Conservation (phyloP, 2,797 vertebrate genomes). For the Somateria mollissima region DNA sequence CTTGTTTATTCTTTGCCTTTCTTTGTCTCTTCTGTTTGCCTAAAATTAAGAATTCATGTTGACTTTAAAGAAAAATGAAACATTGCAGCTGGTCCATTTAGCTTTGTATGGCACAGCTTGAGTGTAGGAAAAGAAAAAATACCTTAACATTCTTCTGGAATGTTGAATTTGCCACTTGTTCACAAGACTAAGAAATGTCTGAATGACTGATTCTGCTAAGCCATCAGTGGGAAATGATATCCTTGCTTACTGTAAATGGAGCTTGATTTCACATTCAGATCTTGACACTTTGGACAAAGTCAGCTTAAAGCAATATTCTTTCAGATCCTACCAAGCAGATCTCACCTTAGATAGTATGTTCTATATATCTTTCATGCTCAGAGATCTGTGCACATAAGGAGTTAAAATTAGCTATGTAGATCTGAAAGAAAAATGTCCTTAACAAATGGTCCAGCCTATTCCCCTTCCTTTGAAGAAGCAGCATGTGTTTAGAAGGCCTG, state of each 20-base stretch:
- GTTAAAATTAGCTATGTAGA: constrained; percentile 32
- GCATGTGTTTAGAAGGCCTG: not conserved
- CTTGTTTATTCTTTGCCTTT: not conserved
- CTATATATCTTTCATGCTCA: constrained; percentile 23
- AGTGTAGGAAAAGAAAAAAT: not conserved
- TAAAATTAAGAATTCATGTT: not conserved
- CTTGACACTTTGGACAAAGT: not conserved
- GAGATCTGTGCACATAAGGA: not conserved
- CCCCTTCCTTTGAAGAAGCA: not conserved
- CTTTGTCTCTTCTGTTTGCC: not conserved
- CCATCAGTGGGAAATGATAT: not conserved
- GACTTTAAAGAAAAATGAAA: not conserved
- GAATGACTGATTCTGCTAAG: not conserved
- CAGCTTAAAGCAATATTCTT: constrained; percentile 23
- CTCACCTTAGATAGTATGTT: constrained; percentile 26
- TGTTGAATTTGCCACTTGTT: not conserved
- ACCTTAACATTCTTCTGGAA: not conserved
- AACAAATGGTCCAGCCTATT: not conserved
- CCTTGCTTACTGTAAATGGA: not conserved
- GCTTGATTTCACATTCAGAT: not conserved
- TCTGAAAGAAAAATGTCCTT: constrained; percentile 45
- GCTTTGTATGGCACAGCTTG: not conserved
- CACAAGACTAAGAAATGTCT: not conserved
- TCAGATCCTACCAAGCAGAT: constrained; percentile 9
- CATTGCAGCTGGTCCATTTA: not conserved